These are phyloP conservation scores for Chiridota heheva DNA, from an alignment of 35 echinoderm and acorn worm genomes.

Conservation along the genomic window DNA sequence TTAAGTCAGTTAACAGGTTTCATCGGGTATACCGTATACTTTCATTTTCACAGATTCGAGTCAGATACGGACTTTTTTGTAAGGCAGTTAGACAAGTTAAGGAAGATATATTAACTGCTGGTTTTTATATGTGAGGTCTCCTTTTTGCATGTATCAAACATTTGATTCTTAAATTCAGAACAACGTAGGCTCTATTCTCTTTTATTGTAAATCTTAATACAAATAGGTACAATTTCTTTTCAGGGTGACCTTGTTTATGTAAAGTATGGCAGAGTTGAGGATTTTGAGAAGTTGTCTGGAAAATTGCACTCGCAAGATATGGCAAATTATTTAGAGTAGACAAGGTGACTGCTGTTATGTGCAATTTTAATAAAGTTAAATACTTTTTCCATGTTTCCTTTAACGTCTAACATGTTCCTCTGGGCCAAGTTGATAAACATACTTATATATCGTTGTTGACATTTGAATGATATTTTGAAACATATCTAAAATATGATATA, in stretches of 20 bases:
- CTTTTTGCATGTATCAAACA: too few relatives aligned
- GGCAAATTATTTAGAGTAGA: slow-evolving; percentile 75
- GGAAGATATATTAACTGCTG: too few relatives aligned
- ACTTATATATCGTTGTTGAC: background rate
- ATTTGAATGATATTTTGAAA: background rate
- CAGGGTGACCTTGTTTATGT: slow-evolving; percentile 90
- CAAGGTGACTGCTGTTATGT: slow-evolving; percentile 49
- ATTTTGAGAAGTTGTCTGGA: slow-evolving; percentile 69
- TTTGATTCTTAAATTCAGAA: too few relatives aligned
- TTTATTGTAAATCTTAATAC: too few relatives aligned
- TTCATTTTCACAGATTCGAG: too few relatives aligned
- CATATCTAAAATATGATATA: too few relatives aligned
- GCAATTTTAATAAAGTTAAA: background rate
- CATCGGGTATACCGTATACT: too few relatives aligned
- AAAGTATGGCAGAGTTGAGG: slow-evolving; percentile 73
- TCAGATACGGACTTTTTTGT: too few relatives aligned
- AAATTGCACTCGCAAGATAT: slow-evolving; percentile 79
- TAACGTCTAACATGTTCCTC: background rate
- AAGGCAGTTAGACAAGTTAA: too few relatives aligned
- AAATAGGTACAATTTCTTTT: too few relatives aligned
- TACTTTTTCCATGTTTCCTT: background rate
- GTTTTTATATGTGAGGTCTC: too few relatives aligned
- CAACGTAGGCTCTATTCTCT: background rate
- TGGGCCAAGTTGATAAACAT: background rate
- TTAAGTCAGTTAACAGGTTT: too few relatives aligned